A percentile compares a stretch with the other conserved stretches of the same genome.
phyloP scores from a whole-genome alignment of 2,113 vertebrate genomes.

The Furnarius figulus region DNA sequence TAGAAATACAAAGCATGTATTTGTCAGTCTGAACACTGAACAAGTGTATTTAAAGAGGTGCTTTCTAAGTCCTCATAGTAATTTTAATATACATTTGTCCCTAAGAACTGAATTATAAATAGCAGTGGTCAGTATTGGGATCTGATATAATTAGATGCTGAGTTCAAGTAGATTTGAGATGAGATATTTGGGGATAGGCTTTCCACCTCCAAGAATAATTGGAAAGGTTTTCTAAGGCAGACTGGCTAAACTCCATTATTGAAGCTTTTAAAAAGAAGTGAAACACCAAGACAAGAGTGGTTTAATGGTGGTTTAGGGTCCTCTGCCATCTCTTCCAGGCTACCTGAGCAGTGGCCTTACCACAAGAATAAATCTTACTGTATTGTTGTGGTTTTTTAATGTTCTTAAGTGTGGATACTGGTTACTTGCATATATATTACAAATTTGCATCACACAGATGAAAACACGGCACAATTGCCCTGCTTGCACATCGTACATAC shows the following conservation, averaged over 20 bases:
- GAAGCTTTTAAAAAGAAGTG: not conserved
- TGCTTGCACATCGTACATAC: not conserved
- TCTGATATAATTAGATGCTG: not conserved
- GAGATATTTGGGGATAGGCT: not conserved
- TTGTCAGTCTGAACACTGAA: not conserved
- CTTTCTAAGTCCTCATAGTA: not conserved
- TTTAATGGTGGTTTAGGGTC: not conserved
- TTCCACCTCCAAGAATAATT: not conserved
- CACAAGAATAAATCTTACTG: not conserved
- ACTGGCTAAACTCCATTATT: not conserved
- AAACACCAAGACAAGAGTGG: not conserved
- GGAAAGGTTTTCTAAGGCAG: not conserved
- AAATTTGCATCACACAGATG: not conserved
- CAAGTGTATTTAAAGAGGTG: constrained; percentile 17
- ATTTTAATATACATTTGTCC: not conserved
- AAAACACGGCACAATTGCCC: not conserved
- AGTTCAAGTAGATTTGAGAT: not conserved
- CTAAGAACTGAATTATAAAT: constrained; percentile 4
- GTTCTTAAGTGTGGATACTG: not conserved
- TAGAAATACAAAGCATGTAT: constrained; percentile 10
- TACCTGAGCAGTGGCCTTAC: not conserved
- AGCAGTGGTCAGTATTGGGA: not conserved
- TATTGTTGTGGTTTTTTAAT: not conserved
- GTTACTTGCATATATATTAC: not conserved
- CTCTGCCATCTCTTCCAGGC: not conserved